Evolutionary conservation across 2,888 invertebrate genomes (phyloP), one percentile per base, ranked within the genome.

Genomic region (Apoderus coryli): DNA sequence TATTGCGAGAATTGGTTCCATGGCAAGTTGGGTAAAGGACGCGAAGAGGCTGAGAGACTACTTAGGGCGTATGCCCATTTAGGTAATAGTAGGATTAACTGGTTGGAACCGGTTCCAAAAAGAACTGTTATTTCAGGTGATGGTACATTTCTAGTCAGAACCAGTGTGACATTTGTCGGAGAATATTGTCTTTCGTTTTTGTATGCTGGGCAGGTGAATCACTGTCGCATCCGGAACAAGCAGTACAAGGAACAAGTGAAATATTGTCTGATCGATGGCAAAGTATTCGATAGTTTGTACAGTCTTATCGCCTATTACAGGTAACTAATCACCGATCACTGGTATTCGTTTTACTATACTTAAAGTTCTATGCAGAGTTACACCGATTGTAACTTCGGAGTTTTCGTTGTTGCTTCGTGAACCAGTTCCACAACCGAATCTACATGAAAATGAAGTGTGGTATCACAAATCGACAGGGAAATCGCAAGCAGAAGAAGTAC

Each of bases 101-200:
- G n/a, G n/a, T n/a, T n/a, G n/a, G n/a, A n/a, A n/a, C n/a, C n/a
- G n/a, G n/a, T n/a, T n/a, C n/a, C n/a, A n/a, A n/a, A n/a, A n/a
- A n/a, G n/a, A n/a, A n/a, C n/a, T 16, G 24, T 27, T 12, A 9
- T 39, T 38, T 13, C 28, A 45, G 46, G 89, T 0, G 88, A 90
- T 52, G 92, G 90, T 0, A 88, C 89, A 1, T 92, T 92, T 54
- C 65, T 92, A 14, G 93, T 95, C 1, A 66, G 93, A 15, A 86
- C 89, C 44, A 90, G 92, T 52, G 89, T 89, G 14, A 93, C 92
- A 0, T 93, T 93, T 59, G 86, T 92, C 1, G 93, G 93, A 0
- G 93, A 93, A 56, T 93, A 90, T 53, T 89, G 90, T 38, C 61
- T 95, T 14, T 93, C 92, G 0, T 93, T 95, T 60, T 88, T 86